Base-by-base conservation (phyloP, 2,113 vertebrate genomes). In the Cathartes aura region DNA sequence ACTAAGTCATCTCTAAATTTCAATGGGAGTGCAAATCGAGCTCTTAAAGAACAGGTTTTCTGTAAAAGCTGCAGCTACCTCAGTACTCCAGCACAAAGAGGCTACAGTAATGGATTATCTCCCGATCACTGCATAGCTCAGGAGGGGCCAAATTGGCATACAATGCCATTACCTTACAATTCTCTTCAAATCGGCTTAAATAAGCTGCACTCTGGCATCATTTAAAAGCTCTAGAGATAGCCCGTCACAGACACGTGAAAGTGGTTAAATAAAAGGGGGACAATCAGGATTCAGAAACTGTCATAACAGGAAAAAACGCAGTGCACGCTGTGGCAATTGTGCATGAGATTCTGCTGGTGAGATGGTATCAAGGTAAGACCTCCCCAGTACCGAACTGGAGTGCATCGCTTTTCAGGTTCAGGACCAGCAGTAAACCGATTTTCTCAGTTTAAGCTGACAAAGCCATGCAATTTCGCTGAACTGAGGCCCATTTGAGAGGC, bases 241-340 rank as follows among this genome's bases (percentile, higher is more conserved):
- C 45, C 43, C 36, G 13, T 3, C 40, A 7, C 27, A 17, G 90
- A 16, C 36, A 68, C 1, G 2, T 6, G 27, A 14, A 34, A 59
- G 59, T 1, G 45, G 30, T 16, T 40, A 15, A 72, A 38, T 11
- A 38, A 38, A n/a, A 56, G 9, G 21, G 16, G 32, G 34, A 27
- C 0, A 0, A 50, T 40, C 30, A 62, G 67, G 45, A 58, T 10
- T 18, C 81, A 45, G 85, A 38, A 90, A 42, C 10, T 19, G 32
- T 3, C 2, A 0, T 40, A 59, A 17, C 21, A 80, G 27, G 40
- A 24, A 52, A 47, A 58, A 38, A 8, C 27, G 53, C 67, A 34
- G 71, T 16, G 5, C 48, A 34, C 0, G 0, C 17, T 27, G 24
- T 4, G 19, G 55, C 55, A 36, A 32, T 5, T 1, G 2, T 4